Conservation (phyloP, 2,797 vertebrate species). For the Natrix natrix region DNA sequence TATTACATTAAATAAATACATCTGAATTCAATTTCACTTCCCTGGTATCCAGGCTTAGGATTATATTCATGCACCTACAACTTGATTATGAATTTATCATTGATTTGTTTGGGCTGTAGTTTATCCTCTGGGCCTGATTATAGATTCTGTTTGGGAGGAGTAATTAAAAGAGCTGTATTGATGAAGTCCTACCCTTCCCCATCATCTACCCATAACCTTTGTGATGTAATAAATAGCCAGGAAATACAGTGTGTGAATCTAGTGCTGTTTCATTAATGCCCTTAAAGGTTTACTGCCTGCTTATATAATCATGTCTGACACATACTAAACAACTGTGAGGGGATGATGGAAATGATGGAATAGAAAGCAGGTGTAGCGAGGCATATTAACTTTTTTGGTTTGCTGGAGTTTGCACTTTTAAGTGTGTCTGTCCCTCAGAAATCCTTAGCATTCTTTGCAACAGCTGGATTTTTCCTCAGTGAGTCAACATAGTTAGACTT, state of each 20-base stretch:
- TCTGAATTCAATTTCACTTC: background rate
- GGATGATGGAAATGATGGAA: slow-evolving; percentile 6
- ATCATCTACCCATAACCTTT: background rate
- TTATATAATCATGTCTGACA: background rate
- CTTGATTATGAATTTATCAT: background rate
- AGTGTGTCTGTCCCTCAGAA: fast-evolving
- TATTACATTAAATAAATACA: background rate
- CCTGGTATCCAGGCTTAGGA: background rate
- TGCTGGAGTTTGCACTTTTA: slow-evolving; percentile 1
- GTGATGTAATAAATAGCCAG: background rate
- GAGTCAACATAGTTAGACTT: background rate
- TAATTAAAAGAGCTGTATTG: background rate
- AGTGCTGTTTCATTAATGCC: background rate
- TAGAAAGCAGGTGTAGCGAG: slow-evolving; percentile 27
- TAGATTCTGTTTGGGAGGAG: background rate
- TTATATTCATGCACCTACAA: background rate
- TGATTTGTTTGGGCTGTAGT: background rate
- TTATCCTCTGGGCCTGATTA: background rate
- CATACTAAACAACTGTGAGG: slow-evolving; percentile 19
- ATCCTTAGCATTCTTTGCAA: slow-evolving; percentile 34
- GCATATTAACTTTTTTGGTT: background rate
- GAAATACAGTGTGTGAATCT: background rate
- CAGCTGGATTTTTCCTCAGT: background rate
- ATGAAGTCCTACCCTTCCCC: background rate
- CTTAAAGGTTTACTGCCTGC: background rate